Evolutionary conservation across 2,888 invertebrate genomes (phyloP).

Genomic region (Zhuqinia jingwanae): DNA sequence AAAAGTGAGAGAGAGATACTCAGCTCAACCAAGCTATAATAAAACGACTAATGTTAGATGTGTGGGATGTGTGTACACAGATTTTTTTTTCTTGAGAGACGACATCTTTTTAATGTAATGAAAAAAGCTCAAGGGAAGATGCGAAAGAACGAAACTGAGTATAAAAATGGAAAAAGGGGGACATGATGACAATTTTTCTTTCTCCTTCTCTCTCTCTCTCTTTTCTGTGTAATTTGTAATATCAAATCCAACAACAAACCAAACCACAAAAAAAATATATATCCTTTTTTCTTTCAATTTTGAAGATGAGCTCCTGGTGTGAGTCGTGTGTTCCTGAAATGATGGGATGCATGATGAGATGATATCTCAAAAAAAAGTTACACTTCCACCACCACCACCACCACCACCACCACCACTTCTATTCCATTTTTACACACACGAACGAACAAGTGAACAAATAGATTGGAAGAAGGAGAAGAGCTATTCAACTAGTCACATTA

Average conservation of each 20-base stretch:
- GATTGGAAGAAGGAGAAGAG: slow-evolving; percentile 4
- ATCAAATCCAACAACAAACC: slow-evolving; percentile 53
- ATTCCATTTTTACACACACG: slow-evolving; percentile 41
- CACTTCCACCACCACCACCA: too few species aligned
- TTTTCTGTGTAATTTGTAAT: slow-evolving; percentile 66
- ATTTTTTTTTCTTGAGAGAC: slow-evolving; percentile 54
- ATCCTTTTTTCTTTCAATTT: slow-evolving; percentile 65
- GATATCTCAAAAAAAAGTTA: slow-evolving; percentile 33
- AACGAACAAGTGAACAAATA: slow-evolving; percentile 29
- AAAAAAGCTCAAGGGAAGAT: slow-evolving; percentile 71
- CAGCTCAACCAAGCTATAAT: background rate
- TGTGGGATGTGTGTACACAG: slow-evolving; percentile 23
- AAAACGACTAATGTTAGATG: slow-evolving; percentile 26
- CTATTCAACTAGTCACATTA: slow-evolving; percentile 49
- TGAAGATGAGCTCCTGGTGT: slow-evolving; percentile 72
- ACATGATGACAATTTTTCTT: slow-evolving; percentile 54
- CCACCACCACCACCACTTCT: too few species aligned
- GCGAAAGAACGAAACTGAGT: slow-evolving; percentile 49
- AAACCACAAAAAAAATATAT: slow-evolving; percentile 57
- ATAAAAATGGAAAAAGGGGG: slow-evolving; percentile 51
- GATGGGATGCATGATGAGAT: slow-evolving; percentile 34
- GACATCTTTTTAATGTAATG: slow-evolving; percentile 70
- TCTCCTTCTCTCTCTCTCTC: slow-evolving; percentile 44
- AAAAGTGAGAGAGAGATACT: background rate
- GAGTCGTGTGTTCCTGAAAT: slow-evolving; percentile 67